Conservation (phyloP, 2,888 invertebrate species). For the Sinhomidia bicolor region DNA sequence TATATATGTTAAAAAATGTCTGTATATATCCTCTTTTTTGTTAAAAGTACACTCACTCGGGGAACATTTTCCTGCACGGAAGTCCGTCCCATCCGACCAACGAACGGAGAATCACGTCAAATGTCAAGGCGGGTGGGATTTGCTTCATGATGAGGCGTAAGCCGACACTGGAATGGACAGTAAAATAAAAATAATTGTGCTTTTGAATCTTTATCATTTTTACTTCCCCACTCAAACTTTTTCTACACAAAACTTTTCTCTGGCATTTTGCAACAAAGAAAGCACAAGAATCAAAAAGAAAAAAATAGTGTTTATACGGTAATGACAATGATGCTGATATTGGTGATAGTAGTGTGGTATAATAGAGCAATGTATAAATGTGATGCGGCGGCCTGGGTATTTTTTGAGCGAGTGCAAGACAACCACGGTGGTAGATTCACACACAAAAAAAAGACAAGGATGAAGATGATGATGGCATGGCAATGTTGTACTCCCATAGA, state of each 20-base stretch:
- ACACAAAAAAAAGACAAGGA: neutral
- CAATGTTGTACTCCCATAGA: constrained; percentile 51
- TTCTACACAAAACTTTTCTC: neutral
- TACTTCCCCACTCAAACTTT: neutral
- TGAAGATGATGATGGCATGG: constrained; percentile 26
- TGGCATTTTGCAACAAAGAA: neutral
- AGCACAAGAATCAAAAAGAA: neutral
- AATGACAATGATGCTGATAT: neutral
- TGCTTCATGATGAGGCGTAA: constrained; percentile 80
- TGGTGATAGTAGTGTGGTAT: too few relatives aligned
- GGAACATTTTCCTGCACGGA: constrained; percentile 80
- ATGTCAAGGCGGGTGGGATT: constrained; percentile 79
- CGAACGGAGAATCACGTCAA: constrained; percentile 79
- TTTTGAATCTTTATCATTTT: constrained; percentile 6
- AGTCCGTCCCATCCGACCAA: constrained; percentile 80
- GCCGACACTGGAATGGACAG: constrained; percentile 76
- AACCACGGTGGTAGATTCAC: neutral
- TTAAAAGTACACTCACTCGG: constrained; percentile 77
- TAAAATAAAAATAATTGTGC: constrained; percentile 36
- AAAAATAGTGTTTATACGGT: constrained; percentile 18
- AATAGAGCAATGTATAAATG: neutral
- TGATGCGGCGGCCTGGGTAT: neutral
- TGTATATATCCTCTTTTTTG: neutral
- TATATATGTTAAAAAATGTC: neutral
- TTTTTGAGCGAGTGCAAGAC: neutral